Evolutionary conservation across 1,140 invertebrate species (phyloP), one percentile per base, ranked within the genome.

Genomic region (Nasonia vitripennis): DNA sequence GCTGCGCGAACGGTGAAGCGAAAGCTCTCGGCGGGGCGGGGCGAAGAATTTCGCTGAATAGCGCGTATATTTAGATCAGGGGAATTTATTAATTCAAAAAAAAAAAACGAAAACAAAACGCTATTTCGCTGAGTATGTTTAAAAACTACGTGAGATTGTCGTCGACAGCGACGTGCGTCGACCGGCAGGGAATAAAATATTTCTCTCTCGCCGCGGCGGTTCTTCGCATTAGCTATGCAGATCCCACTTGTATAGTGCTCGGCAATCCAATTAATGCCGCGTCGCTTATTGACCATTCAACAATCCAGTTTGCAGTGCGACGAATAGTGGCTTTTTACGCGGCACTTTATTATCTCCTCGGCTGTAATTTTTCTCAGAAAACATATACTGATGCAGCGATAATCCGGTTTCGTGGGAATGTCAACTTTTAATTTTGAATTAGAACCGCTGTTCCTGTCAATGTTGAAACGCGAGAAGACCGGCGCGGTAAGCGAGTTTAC

Each of bases 151-250:
- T 27, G 27, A 71, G 51, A 77, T 77, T 51, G 74, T 77, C 55
- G 41, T 45, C 20, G 34, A 77, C 14, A n/a, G 10, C 2, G 45
- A 78, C 77, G 20, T 31, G 23, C 77, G 51, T 78, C 23, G 73
- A 5, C 9, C 41, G 55, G 20, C 45, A 75, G 51, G 4, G 10
- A 55, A 77, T 67, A 67, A 83, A 75, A 77, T 41, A 77, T 84
- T 84, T 77, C 75, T 51, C 37, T 45, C 37, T 12, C 62, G 74
- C 2, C 10, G 11, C 27, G 27, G 45, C 7, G 12, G 14, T 48
- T 79, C 62, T 79, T 41, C 27, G 31, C 77, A 73, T 84, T 84
- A 85, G 70, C 62, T 81, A 81, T 85, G 70, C 41, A 81, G 62
- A 85, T 81, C 55, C 62, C 55, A 85, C 48, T 81, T 81, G 34